These are phyloP conservation scores for Camponotus vicinus DNA, from an alignment of 1,140 invertebrate genomes.

Conservation along the genomic window DNA sequence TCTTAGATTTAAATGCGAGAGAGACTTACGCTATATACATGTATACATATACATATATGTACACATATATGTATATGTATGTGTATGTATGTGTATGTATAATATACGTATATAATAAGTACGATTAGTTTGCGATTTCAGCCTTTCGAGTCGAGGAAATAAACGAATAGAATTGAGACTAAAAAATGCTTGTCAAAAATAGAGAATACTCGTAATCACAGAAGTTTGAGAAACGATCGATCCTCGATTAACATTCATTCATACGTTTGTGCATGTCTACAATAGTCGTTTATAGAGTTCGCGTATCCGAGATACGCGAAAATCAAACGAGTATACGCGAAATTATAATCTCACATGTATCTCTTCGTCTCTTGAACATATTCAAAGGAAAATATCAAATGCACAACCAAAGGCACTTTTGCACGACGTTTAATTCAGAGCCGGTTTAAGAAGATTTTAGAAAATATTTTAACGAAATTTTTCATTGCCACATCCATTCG, in stretches of 20 bases:
- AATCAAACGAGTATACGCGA: too few species aligned
- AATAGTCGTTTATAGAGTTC: not conserved
- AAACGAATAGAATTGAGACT: constrained; percentile 28
- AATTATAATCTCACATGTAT: not conserved
- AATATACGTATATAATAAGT: constrained; percentile 20
- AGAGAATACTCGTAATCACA: not conserved
- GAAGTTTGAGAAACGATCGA: constrained; percentile 3
- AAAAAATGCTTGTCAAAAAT: constrained; percentile 4
- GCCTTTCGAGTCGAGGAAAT: constrained; percentile 63
- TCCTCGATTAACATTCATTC: not conserved
- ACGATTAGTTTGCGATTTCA: constrained; percentile 61
- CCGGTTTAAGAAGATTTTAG: not conserved
- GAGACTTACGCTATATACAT: constrained; percentile 29
- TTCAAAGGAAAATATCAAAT: constrained; percentile 14
- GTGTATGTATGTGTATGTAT: not conserved
- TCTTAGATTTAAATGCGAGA: constrained; percentile 4
- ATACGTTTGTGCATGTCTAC: not conserved
- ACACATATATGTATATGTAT: constrained; percentile 1
- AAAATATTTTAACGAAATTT: not conserved
- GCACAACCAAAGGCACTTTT: constrained; percentile 71
- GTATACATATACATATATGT: constrained; percentile 6
- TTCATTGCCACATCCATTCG: not conserved
- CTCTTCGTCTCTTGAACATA: not conserved
- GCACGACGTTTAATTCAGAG: constrained; percentile 65
- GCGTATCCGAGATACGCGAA: not conserved